phyloP scores from a whole-genome alignment of 2,888 invertebrate species.

The Embidobia sp. region DNA sequence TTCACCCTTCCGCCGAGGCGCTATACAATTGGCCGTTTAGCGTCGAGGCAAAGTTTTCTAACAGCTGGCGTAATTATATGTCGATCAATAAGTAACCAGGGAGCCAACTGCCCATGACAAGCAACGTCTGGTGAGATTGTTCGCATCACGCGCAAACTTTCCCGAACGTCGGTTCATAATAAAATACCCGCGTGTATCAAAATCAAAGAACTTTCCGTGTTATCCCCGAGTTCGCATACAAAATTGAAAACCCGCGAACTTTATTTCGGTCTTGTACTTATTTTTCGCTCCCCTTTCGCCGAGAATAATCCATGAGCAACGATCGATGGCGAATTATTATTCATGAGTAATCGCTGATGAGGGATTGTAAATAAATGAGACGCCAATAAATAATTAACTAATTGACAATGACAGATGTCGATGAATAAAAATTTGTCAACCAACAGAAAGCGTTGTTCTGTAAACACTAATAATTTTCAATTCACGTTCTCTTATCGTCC shows the following conservation, averaged over 20 bases:
- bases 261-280: background rate
- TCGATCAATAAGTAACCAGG: conserved; percentile 69
- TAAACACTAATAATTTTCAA: too few species aligned
- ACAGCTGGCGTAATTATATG: conserved; percentile 70
- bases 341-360: too few species aligned
- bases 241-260: conserved; percentile 24
- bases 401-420: too few species aligned
- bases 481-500: too few species aligned
- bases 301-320: too few species aligned
- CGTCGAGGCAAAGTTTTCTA: conserved; percentile 66
- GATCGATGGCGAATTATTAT: too few species aligned
- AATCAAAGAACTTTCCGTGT: conserved; percentile 31
- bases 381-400: too few species aligned
- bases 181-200: conserved; percentile 48
- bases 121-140: conserved; percentile 60
- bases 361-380: too few species aligned
- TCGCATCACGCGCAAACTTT: conserved; percentile 46
- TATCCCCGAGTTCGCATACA: conserved; percentile 12
- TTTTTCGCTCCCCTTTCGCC: background rate
- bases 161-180: conserved; percentile 38
- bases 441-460: too few species aligned
- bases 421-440: too few species aligned
- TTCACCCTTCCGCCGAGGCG: conserved; percentile 55
- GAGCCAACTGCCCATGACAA: conserved; percentile 64
- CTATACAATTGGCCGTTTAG: conserved; percentile 67